Base-by-base conservation (phyloP, 2,113 vertebrate species). In the Herpetotheres cachinnans region DNA sequence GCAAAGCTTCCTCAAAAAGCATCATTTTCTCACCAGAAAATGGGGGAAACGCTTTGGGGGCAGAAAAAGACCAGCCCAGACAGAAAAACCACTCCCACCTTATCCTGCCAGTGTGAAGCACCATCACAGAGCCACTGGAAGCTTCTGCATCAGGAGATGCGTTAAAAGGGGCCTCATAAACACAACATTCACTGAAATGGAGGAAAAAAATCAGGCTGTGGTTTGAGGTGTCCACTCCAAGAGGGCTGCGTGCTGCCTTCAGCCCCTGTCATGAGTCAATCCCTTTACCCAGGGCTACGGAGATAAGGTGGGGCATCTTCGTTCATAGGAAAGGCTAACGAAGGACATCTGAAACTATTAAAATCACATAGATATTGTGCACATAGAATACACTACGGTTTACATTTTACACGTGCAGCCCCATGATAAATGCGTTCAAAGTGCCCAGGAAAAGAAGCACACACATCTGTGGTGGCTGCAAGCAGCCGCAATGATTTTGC, bases 391-490 rank as follows among this genome's bases (percentile, higher is more conserved):
- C 36, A 14, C 12, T 2, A 3, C 1, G 0, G 59, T 20, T 46
- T 5, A 22, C 16, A 9, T 26, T 26, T 32, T 14, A 7, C 22
- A 11, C 2, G 0, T 3, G 34, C 27, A 13, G 34, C 9, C 18
- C 46, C 44, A 16, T 0, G 5, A 29, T 5, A 16, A 42, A 40
- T 2, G 5, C 3, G 1, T 30, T 15, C 4, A 1, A 40, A 3
- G 3, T 8, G 30, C n/a, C 52, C 71, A 54, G 61, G 52, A 26
- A 15, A 32, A 81, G 42, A 5, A 13, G 26, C 3, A 4, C 30
- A 20, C 2, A 1, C 1, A 1, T 3, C 66, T 5, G 0, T 9
- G 16, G 56, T 26, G n/a, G 56, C 49, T 36, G 20, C 27, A 6
- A 27, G 52, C 30, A 24, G 56, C 29, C 18, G 2, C 38, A 5